A percentile compares a stretch with the other conserved stretches of the same genome.
phyloP scores from a whole-genome alignment of 2,888 invertebrate species.

The Cheilosia pagana region DNA sequence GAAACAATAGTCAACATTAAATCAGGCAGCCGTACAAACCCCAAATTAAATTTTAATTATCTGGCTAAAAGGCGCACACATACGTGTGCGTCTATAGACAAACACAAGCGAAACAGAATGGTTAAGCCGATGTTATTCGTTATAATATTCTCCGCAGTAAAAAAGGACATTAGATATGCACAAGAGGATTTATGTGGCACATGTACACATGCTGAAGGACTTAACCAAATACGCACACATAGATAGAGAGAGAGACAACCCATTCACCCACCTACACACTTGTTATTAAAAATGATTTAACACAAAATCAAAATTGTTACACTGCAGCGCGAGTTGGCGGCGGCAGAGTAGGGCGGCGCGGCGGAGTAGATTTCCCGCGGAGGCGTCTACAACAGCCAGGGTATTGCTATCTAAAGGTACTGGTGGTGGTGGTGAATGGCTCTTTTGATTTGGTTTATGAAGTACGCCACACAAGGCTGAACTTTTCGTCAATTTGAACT shows the following conservation, averaged over 20 bases:
- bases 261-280: constrained; percentile 9
- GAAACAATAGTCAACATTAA: constrained; percentile 5
- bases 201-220: constrained; percentile 62
- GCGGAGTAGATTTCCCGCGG: neutral
- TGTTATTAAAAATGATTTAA: constrained; percentile 72
- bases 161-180: constrained; percentile 55
- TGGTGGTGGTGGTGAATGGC: constrained; percentile 33
- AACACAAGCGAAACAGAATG: neutral
- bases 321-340: constrained; percentile 15
- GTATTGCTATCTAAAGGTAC: neutral
- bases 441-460: constrained; percentile 68
- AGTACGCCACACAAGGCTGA: constrained; percentile 60
- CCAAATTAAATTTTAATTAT: constrained; percentile 47
- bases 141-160: constrained; percentile 23
- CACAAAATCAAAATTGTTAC: constrained; percentile 69
- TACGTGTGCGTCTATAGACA: no score
- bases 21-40: constrained; percentile 6
- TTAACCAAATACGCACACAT: constrained; percentile 23
- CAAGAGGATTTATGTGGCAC: constrained; percentile 59
- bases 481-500: constrained; percentile 69
- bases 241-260: neutral
- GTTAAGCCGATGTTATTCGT: constrained; percentile 42
- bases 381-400: neutral
- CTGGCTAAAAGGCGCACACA: constrained; percentile 12
- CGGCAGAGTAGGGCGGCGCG: neutral